Evolutionary conservation across 1,140 invertebrate species (phyloP).

Genomic region (Trachelipus rathkii): DNA sequence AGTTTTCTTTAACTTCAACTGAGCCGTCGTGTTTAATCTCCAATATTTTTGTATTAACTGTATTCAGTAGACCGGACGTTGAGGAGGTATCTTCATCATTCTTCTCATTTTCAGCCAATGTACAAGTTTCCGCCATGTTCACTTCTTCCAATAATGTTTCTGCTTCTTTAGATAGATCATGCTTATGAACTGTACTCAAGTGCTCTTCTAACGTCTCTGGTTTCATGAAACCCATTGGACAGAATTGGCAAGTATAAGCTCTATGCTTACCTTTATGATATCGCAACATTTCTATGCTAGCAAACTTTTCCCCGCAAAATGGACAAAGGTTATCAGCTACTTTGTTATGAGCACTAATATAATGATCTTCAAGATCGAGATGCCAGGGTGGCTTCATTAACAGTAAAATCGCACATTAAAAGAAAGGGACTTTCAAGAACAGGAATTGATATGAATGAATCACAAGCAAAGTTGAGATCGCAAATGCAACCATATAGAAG

Average conservation of each 20-base stretch:
- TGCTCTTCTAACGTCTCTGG: conserved; percentile 38
- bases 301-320: conserved; percentile 40
- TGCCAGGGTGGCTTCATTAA: no score
- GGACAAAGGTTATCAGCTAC: background rate
- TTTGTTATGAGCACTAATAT: background rate
- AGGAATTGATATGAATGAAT: no score
- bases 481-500: no score
- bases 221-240: conserved; percentile 43
- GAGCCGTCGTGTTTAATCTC: conserved; percentile 31
- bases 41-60: conserved; percentile 23
- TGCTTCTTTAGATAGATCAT: conserved; percentile 26
- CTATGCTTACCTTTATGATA: conserved; percentile 37
- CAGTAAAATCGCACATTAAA: no score
- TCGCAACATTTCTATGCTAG: conserved; percentile 34
- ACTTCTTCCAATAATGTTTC: conserved; percentile 4
- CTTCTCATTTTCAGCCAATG: background rate
- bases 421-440: no score
- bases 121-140: background rate
- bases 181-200: conserved; percentile 31
- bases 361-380: conserved; percentile 6
- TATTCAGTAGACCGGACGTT: background rate
- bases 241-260: conserved; percentile 36
- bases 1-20: conserved; percentile 35
- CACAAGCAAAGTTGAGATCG: no score
- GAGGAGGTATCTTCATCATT: background rate